Evolutionary conservation across 2,888 invertebrate genomes (phyloP), one percentile per base, ranked within the genome.

Genomic region (Rhamphomyia laevipes): DNA sequence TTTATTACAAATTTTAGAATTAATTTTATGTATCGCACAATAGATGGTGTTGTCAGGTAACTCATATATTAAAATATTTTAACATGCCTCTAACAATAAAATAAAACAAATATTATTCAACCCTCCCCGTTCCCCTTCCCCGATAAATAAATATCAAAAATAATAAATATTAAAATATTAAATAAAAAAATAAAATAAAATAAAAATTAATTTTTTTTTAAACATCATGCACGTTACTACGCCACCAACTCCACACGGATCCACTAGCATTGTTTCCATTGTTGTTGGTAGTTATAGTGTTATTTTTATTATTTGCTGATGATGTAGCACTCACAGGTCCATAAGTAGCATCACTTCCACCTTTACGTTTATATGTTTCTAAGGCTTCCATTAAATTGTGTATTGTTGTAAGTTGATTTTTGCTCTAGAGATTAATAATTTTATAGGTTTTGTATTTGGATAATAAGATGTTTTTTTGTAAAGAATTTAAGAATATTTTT

Each of bases 371-470:
- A n/a, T 35, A 17, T 21, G 42, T 31, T 47, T 55, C 55, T 23
- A 55, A 40, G 9, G 53, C 55, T 43, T 51, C 46, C 35, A 53
- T 51, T 37, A 55, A 48, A 47, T 53, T 55, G 16, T 44, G 43
- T 43, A 55, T 55, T 18, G 55, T 55, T 33, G 49, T 53, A 23
- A 45, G 16, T 47, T 53, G 55, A 45, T 55, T 48, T 47, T 55
- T 51, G 50, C 51, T 51, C 53, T 55, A 37, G 41, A n/a, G 10
- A 35, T 13, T 13, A n/a, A 35, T 5, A 7, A 35, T 35, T 10
- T 33, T 33, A 5, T 33, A 6, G 30, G 13, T 33, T 13, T 9
- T 4, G 11, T 13, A 13, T 33, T 33, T 33, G 3, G n/a, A n/a
- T n/a, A n/a, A n/a, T n/a, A n/a, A n/a, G n/a, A n/a, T n/a, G 33